phyloP scores from a whole-genome alignment of 2,113 vertebrate species.

The Hippolais icterina region DNA sequence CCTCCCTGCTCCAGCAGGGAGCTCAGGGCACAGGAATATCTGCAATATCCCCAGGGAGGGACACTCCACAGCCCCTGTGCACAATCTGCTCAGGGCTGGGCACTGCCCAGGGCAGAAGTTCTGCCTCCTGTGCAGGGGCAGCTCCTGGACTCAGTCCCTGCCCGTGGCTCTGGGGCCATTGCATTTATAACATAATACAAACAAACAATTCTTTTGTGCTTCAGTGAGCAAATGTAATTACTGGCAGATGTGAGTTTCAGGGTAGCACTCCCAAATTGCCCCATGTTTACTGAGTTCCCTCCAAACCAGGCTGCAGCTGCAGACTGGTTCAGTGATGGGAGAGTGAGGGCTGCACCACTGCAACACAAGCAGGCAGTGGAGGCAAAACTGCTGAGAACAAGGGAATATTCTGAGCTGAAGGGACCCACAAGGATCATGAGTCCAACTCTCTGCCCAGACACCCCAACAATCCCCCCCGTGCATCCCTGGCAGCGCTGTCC shows the following conservation, averaged over 20 bases:
- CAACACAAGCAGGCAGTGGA: not conserved
- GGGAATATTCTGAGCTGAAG: not conserved
- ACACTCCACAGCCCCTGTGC: not conserved
- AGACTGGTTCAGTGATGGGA: not conserved
- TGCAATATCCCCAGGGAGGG: not conserved
- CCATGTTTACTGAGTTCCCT: not conserved
- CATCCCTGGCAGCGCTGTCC: not conserved
- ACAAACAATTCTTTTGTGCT: constrained; percentile 18
- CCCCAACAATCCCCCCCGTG: not conserved
- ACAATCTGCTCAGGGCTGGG: not conserved
- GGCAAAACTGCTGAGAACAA: not conserved
- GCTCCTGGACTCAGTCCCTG: not conserved
- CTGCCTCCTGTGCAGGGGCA: not conserved
- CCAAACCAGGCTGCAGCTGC: not conserved
- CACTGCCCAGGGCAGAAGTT: not conserved
- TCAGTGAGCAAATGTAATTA: constrained; percentile 13
- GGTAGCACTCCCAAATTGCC: not conserved
- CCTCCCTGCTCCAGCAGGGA: not conserved
- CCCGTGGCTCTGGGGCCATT: not conserved
- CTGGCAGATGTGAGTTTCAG: constrained; percentile 36
- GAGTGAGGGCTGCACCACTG: not conserved
- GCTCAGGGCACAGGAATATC: not conserved
- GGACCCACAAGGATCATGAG: fast-evolving
- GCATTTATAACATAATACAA: constrained; percentile 17
- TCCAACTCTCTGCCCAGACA: not conserved